Evolutionary conservation across 2,888 invertebrate species (phyloP).

Genomic region (Halictus quadricinctus): DNA sequence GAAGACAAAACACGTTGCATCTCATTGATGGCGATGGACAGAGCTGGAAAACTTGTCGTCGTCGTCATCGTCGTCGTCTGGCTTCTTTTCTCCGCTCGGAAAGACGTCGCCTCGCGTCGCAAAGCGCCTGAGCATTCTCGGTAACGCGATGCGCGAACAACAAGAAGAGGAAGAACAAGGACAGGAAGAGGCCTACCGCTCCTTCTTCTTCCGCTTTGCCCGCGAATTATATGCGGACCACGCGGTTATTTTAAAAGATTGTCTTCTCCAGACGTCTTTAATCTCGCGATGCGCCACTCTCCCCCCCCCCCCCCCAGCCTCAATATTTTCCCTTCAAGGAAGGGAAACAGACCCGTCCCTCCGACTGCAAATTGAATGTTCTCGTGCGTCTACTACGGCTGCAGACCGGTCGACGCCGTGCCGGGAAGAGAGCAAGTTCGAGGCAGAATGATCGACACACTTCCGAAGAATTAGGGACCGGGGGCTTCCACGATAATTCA

Average conservation of each 20-base stretch:
- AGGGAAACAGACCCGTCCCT: background rate
- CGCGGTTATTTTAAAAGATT: constrained; percentile 73
- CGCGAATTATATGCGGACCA: constrained; percentile 65
- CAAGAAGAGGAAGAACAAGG: background rate
- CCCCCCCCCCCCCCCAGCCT: constrained; percentile 22
- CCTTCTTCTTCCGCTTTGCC: constrained; percentile 45
- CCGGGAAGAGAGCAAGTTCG: background rate
- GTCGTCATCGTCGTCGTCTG: constrained; percentile 23
- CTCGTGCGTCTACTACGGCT: background rate
- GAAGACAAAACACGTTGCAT: constrained; percentile 26
- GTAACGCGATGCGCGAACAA: constrained; percentile 36
- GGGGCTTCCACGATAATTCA: background rate
- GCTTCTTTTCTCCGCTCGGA: constrained; percentile 40
- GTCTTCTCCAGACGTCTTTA: constrained; percentile 69
- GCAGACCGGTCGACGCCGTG: background rate
- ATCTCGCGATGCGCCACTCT: constrained; percentile 64
- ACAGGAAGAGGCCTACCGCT: background rate
- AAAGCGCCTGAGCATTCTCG: constrained; percentile 48
- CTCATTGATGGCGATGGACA: constrained; percentile 38
- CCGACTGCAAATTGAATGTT: constrained; percentile 42
- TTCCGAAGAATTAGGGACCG: background rate
- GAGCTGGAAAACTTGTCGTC: constrained; percentile 27
- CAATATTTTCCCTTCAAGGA: constrained; percentile 1
- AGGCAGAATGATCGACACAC: background rate
- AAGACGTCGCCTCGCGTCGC: constrained; percentile 26